Evolutionary conservation across 1,140 invertebrate species (phyloP), one percentile per base, ranked within the genome.

Genomic region (Arion vulgaris): DNA sequence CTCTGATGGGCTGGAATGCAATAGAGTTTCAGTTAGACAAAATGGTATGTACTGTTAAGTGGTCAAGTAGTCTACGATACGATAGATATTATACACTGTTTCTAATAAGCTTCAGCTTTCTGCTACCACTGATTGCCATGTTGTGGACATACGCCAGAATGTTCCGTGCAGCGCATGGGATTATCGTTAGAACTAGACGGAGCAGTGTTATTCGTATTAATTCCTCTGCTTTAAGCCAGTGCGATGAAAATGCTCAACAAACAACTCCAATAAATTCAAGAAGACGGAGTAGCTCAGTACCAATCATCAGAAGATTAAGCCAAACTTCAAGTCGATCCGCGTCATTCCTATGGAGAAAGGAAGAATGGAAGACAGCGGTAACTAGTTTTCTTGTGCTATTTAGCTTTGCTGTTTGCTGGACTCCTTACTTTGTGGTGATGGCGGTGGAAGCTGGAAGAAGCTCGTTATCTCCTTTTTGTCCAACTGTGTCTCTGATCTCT

Each of bases 121-220:
- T 95, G n/a, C 86, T 95, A 68, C 95, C 95, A 0, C 94, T 96
- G 76, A 86, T 94, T 19, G 94, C 94, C 0, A 94, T 96, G 5
- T 94, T 94, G 62, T 95, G 95, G 91, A 95, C 95, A 81, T 96
- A 96, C 88, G 92, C 94, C 69, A 94, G 94, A 57, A 96, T 96
- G 80, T 96, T 95, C 87, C 93, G 93, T 26, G 95, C 95, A 23
- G 95, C 95, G 0, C 93, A 94, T 53, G 94, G 94, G 74, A 96
- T 95, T 85, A 95, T 94, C 39, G 93, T 95, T 86, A 92, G 95
- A 39, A 95, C 95, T 80, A 92, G 95, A 36, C 93, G 95, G 76
- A 95, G 94, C 78, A 95, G 95, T 34, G 94, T 94, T 4, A 74
- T 81, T 26, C 71, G 91, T 91, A 32, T 88, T 15, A 86, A 84